Conservation (phyloP, 2,113 vertebrate species). For the Tupaia tana region DNA sequence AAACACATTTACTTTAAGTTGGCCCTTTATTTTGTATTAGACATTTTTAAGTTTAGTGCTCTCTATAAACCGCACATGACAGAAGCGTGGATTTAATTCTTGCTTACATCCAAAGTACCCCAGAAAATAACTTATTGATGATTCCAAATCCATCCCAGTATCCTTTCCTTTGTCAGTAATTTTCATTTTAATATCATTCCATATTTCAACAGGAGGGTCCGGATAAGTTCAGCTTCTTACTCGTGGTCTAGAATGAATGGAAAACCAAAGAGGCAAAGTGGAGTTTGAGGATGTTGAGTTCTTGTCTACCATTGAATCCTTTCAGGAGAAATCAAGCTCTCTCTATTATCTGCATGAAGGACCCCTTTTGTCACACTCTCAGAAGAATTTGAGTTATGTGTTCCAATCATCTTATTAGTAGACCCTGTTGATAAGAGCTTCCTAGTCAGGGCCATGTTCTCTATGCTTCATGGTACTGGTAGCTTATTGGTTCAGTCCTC, state of each 20-base stretch:
- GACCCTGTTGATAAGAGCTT: not conserved
- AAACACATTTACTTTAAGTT: not conserved
- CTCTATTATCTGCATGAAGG: rapidly evolving
- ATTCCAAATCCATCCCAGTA: not conserved
- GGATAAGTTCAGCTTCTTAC: not conserved
- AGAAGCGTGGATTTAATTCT: not conserved
- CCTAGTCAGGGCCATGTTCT: not conserved
- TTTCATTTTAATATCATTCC: not conserved
- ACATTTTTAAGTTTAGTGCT: conserved; percentile 14
- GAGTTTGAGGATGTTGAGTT: not conserved
- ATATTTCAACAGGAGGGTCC: not conserved
- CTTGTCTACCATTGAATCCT: not conserved
- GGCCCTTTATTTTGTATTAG: not conserved
- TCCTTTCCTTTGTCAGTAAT: not conserved
- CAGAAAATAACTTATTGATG: not conserved
- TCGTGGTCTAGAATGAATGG: not conserved
- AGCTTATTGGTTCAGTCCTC: not conserved
- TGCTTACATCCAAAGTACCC: not conserved
- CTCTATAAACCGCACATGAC: not conserved
- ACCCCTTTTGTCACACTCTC: not conserved
- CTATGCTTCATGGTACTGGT: not conserved
- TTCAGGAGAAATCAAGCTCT: too few species aligned
- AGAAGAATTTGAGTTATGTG: not conserved
- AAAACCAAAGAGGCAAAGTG: not conserved
- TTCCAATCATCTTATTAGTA: not conserved